Conservation (phyloP, 1,140 invertebrate genomes). For the Drosophila parabipectinata region DNA sequence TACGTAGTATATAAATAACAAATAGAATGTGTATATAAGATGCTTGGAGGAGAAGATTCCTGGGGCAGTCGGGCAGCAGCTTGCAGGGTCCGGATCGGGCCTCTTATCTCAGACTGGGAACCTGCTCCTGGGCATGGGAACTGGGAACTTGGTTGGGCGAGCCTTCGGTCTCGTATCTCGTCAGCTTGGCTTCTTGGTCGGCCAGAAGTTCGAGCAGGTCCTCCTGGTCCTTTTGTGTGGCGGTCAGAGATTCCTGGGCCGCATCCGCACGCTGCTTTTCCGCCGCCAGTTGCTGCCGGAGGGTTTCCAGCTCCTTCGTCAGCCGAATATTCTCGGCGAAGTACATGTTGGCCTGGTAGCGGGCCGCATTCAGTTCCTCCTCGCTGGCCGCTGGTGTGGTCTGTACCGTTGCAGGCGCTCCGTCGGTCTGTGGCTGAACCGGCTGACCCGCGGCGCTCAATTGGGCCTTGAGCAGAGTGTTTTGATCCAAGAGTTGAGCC, state of each 20-base stretch:
- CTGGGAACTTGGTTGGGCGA: background rate
- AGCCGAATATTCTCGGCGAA: slow-evolving; percentile 80
- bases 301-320: slow-evolving; percentile 80
- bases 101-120: slow-evolving; percentile 41
- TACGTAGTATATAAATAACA: slow-evolving; percentile 37
- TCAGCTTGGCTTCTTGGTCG: slow-evolving; percentile 86
- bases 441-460: slow-evolving; percentile 63
- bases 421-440: slow-evolving; percentile 14
- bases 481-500: slow-evolving; percentile 93
- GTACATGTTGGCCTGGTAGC: slow-evolving; percentile 76
- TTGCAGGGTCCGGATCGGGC: slow-evolving; percentile 3
- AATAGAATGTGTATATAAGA: slow-evolving; percentile 42
- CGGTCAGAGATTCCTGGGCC: slow-evolving; percentile 86
- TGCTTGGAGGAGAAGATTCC: slow-evolving; percentile 10
- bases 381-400: slow-evolving; percentile 20
- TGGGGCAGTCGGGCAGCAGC: slow-evolving; percentile 21
- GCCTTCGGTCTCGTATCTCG: slow-evolving; percentile 45
- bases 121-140: background rate
- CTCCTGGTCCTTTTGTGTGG: slow-evolving; percentile 94
- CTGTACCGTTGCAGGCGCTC: background rate
- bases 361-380: slow-evolving; percentile 64
- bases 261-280: slow-evolving; percentile 59
- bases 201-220: slow-evolving; percentile 93
- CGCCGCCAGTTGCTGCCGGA: slow-evolving; percentile 59
- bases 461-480: slow-evolving; percentile 93